These are phyloP conservation scores for Corythoichthys haematopterus DNA, from an alignment of 2,113 vertebrate species.

Conservation along the genomic window DNA sequence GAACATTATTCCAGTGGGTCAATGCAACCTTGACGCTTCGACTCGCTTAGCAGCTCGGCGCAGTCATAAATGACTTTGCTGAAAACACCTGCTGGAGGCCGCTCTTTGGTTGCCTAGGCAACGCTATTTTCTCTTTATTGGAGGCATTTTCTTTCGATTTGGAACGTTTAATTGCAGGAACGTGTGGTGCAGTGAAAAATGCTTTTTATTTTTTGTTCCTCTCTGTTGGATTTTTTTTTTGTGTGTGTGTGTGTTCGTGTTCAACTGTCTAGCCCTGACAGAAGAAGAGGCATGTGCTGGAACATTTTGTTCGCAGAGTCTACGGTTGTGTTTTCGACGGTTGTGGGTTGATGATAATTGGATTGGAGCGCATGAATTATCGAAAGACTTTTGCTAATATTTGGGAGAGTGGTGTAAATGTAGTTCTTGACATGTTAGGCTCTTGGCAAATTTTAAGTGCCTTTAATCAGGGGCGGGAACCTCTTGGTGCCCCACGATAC, in stretches of 20 bases:
- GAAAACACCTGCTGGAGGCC: constrained; percentile 50
- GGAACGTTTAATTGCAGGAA: constrained; percentile 26
- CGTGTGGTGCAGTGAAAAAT: constrained; percentile 24
- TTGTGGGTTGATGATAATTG: not conserved
- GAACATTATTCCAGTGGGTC: not conserved
- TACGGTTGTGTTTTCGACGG: not conserved
- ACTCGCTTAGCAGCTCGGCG: constrained; percentile 4
- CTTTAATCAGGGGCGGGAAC: no score
- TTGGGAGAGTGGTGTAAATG: no score
- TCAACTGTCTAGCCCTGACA: constrained; percentile 15
- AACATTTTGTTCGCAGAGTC: not conserved
- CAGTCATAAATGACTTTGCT: constrained; percentile 11
- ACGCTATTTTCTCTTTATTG: constrained; percentile 42
- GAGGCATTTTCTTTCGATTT: constrained; percentile 22
- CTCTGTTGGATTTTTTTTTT: constrained; percentile 13
- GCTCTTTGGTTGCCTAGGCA: constrained; percentile 48
- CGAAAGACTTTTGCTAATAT: not conserved
- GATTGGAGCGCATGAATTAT: not conserved
- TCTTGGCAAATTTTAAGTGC: no score
- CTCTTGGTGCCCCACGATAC: no score
- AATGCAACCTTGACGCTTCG: not conserved
- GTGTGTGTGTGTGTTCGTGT: no score
- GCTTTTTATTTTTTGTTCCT: constrained; percentile 18
- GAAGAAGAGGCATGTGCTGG: not conserved
- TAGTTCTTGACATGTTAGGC: no score